Conservation (phyloP, 2,797 vertebrate genomes). For the Champsocephalus esox region DNA sequence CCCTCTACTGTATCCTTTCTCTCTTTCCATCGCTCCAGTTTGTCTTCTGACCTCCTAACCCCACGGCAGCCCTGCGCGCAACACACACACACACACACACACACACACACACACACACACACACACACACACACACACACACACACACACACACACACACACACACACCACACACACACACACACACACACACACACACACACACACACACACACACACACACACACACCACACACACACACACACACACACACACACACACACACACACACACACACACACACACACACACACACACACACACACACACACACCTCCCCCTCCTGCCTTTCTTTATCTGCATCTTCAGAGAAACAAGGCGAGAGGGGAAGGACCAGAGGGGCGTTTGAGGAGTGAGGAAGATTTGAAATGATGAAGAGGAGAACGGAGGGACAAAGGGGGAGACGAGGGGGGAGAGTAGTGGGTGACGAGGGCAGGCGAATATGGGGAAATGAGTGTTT, state of each 20-base stretch:
- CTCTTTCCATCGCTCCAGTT: no score
- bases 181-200: conserved; percentile 33
- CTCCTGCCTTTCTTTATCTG: conserved; percentile 16
- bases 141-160: no score
- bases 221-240: conserved; percentile 33
- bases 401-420: not conserved
- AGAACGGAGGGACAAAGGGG: not conserved
- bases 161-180: conserved; percentile 12
- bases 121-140: conserved; percentile 28
- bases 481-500: not conserved
- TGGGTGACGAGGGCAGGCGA: not conserved
- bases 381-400: no score
- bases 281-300: no score
- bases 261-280: no score
- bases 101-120: conserved; percentile 35
- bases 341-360: conserved; percentile 13
- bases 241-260: not conserved
- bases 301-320: not conserved
- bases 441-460: no score
- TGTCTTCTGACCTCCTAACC: conserved; percentile 42
- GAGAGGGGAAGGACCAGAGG: not conserved
- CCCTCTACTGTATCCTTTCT: no score
- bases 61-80: conserved; percentile 43
- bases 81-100: conserved; percentile 5
- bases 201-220: conserved; percentile 43